Percentiles rank a stretch among this genome's conserved stretches.
Conservation (phyloP, 1,140 invertebrate species). For the Penaeus indicus region DNA sequence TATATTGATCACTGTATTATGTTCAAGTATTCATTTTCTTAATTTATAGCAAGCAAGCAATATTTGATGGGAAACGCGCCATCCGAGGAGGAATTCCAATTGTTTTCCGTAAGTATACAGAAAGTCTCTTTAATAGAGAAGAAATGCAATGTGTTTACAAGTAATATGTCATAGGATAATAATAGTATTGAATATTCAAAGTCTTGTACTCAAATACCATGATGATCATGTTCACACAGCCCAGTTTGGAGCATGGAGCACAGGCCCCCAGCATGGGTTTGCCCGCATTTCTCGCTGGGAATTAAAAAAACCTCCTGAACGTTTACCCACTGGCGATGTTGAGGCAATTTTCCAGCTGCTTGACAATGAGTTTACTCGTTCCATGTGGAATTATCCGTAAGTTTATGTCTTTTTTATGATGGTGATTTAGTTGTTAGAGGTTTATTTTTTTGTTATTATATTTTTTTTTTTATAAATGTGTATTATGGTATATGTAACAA, state of each 20-base stretch:
- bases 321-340: conserved; percentile 88
- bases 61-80: conserved; percentile 94
- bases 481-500: not conserved
- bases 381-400: conserved; percentile 94
- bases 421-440: not conserved
- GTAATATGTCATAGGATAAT: not conserved
- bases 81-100: conserved; percentile 95
- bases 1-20: conserved; percentile 55
- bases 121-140: not conserved
- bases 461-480: not conserved
- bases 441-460: not conserved
- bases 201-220: conserved; percentile 13
- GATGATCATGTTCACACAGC: conserved; percentile 75
- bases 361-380: conserved; percentile 91
- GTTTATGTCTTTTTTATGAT: conserved; percentile 67
- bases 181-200: not conserved
- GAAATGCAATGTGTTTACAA: not conserved
- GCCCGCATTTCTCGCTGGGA: conserved; percentile 91
- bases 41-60: conserved; percentile 84
- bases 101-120: conserved; percentile 88
- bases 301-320: conserved; percentile 87
- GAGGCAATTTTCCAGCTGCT: conserved; percentile 91
- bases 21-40: conserved; percentile 56
- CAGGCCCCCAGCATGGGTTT: conserved; percentile 94
- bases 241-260: conserved; percentile 93